Base-by-base conservation (phyloP, 1,140 invertebrate genomes). In the Neotoxoptera formosana region DNA sequence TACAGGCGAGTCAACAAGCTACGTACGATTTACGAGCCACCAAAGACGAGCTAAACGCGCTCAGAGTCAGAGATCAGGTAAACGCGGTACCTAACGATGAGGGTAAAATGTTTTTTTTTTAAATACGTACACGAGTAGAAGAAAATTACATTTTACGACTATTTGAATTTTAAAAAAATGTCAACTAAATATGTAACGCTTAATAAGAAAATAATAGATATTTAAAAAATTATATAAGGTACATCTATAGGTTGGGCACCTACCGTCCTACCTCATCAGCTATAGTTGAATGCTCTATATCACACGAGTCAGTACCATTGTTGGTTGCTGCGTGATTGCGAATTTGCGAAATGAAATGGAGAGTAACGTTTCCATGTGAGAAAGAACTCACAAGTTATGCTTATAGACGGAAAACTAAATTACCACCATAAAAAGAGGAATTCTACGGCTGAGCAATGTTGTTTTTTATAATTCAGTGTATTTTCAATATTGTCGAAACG, bases 41-140 rank as follows among this genome's bases (percentile, higher is more conserved):
- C 81, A 95, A 96, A 91, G 96, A 96, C n/a, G 96, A 96, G 94
- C 94, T 96, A 7, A 96, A 96, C 93, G 96, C 95, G 53, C 91
- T 95, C 1, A 95, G 95, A 67, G 95, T 96, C 41, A 96, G 96
- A 93, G 96, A 96, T 94, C 95, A 96, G 90, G 95, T 96, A 34
- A 25, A 41, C 41, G 23, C 14, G 17, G 30, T 67, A 76, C 30
- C 7, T 4, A 76, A 67, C 14, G 6, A n/a, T n/a, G 14, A 76
- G 0, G 17, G 3, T 76, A 76, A 76, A 76, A n/a, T 76, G 30
- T 34, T 67, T 76, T 17, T n/a, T 14, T 47, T 47, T 47, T 47
- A 47, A 6, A 60, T 60, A 30, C 30, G 9, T 60, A 11, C 9
- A 7, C 9, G 7, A 67, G 14, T 14, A 51, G 6, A 3, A 67